These are phyloP conservation scores for Anastrepha ludens DNA, from an alignment of 1,140 invertebrate genomes.

Conservation along the genomic window DNA sequence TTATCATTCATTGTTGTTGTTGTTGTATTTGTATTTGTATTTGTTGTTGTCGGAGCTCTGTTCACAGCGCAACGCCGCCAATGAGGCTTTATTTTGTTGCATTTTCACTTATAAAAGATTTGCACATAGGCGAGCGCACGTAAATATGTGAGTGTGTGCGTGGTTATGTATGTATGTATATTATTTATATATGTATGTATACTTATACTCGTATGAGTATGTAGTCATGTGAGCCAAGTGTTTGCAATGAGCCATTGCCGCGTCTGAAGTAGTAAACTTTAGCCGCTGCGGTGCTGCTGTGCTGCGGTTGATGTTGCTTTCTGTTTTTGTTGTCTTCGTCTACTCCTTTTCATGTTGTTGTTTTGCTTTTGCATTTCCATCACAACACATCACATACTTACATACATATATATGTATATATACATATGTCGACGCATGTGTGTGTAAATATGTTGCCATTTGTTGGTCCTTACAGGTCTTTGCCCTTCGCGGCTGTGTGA, in stretches of 20 bases:
- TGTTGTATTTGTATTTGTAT: not conserved
- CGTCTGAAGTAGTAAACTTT: conserved; percentile 25
- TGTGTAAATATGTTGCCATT: conserved; percentile 10
- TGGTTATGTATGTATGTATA: not conserved
- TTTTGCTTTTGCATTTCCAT: not conserved
- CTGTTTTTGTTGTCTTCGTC: not conserved
- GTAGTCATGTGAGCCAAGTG: not conserved
- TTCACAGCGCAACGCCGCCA: not conserved
- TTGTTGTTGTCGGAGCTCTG: not conserved
- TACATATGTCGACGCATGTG: not conserved
- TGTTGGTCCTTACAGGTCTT: conserved; percentile 19
- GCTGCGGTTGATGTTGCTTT: not conserved
- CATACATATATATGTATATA: not conserved
- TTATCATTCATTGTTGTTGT: conserved; percentile 40
- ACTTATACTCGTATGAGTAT: too few relatives aligned
- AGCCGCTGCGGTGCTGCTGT: not conserved
- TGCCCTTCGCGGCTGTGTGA: not conserved
- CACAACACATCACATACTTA: not conserved
- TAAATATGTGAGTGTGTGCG: not conserved
- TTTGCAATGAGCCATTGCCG: conserved; percentile 3
- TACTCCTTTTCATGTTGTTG: not conserved
- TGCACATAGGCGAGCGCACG: not conserved
- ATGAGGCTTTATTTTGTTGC: not conserved
- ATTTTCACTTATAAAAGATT: conserved; percentile 25
- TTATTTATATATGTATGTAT: not conserved